Base-by-base conservation (phyloP, 2,797 vertebrate genomes). In the Cuculus canorus region DNA sequence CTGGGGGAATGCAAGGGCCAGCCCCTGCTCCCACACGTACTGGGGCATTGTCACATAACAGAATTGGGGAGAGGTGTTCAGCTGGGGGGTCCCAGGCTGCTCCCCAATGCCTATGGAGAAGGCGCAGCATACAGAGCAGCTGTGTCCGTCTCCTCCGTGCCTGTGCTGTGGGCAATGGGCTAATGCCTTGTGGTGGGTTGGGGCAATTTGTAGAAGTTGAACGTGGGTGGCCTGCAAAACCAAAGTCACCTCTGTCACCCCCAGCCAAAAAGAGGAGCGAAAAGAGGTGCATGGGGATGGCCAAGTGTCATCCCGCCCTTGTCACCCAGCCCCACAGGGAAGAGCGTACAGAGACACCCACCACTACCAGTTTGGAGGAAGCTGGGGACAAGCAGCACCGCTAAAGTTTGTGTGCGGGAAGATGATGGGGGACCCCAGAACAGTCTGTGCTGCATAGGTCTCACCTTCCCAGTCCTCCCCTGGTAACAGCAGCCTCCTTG, bases 171-270 rank as follows among this genome's bases (percentile, higher is more conserved):
- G 28, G 17, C 11, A 15, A 5, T 0, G 43, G 9, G 9, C 41
- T 96, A 96, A 64, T 96, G 71, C 71, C 86, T 87, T 2, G 32
- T 90, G 64, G 80, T 37, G 1, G 94, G 93, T 39, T 83, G 90
- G 35, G 96, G 95, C 16, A 93, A 77, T 83, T 57, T 90, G 73
- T 88, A 93, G n/a, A 39, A 33, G 63, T 93, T 84, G 70, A 90
- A 88, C 0, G 19, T 2, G 17, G 70, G 90, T 60, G 86, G 86
- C 88, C 96, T 96, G 90, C 60, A 90, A 94, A 95, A 95, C 23
- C 52, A 90, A 86, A 24, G 37, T 88, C 53, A 77, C 11, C 4
- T 73, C 2, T 33, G 57, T 96, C 71, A 94, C 9, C 28, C 27
- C 11, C 61, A 73, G 35, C 19, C 70, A 66, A 22, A 39, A 50